phyloP scores from a whole-genome alignment of 1,140 invertebrate species.

The Gyrodactylus bullatarudis region DNA sequence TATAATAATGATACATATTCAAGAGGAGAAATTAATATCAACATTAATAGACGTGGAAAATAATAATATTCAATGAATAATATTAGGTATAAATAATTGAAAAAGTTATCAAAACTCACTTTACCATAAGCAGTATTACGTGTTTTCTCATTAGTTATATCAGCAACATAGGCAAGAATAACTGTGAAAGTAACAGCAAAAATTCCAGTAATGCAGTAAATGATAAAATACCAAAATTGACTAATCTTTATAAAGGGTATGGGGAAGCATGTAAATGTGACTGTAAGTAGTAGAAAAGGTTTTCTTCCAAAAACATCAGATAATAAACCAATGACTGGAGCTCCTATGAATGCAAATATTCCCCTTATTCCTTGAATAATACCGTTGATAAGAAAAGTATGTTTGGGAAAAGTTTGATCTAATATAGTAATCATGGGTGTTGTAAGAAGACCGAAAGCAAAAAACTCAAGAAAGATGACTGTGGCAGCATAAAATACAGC shows the following conservation, averaged over 20 bases:
- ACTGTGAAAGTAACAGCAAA: slow-evolving; percentile 88
- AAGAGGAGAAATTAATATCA: no score
- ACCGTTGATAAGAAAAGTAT: slow-evolving; percentile 97
- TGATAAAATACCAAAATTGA: slow-evolving; percentile 98
- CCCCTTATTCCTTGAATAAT: slow-evolving; percentile 91
- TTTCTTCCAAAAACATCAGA: slow-evolving; percentile 93
- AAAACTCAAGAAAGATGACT: slow-evolving; percentile 96
- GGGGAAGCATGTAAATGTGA: slow-evolving; percentile 91
- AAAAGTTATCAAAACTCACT: no score
- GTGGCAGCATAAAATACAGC: slow-evolving; percentile 85
- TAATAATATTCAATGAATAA: no score
- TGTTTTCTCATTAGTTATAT: slow-evolving; percentile 87
- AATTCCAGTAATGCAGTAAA: slow-evolving; percentile 87
- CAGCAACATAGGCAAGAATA: slow-evolving; percentile 93
- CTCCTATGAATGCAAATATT: slow-evolving; percentile 71
- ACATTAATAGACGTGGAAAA: no score
- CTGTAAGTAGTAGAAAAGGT: slow-evolving; percentile 80
- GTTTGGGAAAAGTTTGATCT: slow-evolving; percentile 83
- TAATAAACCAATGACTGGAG: slow-evolving; percentile 70
- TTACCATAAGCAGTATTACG: slow-evolving; percentile 74
- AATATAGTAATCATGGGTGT: slow-evolving; percentile 84
- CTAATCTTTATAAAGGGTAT: slow-evolving; percentile 94
- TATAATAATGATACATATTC: no score
- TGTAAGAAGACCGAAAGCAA: slow-evolving; percentile 87
- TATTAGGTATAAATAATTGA: no score